A percentile compares a stretch with the other conserved stretches of the same genome.
Conservation (phyloP, 2,797 vertebrate genomes). For the Pangasius krempfi region DNA sequence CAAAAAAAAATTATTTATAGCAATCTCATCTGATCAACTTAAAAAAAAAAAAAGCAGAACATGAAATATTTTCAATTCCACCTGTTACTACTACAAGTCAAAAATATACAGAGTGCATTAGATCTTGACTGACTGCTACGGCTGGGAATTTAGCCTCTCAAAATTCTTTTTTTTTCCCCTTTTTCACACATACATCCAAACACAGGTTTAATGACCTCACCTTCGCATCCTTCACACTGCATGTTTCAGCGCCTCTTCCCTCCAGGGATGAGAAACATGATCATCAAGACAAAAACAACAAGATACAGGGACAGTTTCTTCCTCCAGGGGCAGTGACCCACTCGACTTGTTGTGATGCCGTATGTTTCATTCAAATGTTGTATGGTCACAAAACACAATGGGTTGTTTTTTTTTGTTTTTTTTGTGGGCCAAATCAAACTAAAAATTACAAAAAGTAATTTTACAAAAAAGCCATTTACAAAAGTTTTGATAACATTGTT, state of each 20-base stretch:
- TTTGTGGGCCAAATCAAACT: neutral
- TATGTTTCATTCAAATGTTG: neutral
- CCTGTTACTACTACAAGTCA: neutral
- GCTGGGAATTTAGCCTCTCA: neutral
- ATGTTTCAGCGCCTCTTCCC: neutral
- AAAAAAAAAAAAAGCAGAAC: neutral
- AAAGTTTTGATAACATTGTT: neutral
- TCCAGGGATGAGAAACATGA: constrained; percentile 1
- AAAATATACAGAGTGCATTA: neutral
- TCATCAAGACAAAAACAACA: neutral
- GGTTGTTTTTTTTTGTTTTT: neutral
- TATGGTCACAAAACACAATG: neutral
- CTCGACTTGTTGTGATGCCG: neutral
- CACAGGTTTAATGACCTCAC: constrained; percentile 15
- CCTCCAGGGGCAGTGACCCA: neutral
- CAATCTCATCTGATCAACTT: neutral
- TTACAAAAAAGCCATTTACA: neutral
- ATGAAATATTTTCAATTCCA: neutral
- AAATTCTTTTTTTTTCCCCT: neutral
- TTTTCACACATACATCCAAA: neutral
- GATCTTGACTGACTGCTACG: neutral
- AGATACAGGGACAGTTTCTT: neutral
- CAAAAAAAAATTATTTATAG: neutral
- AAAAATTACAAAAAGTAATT: neutral
- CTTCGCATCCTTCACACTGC: neutral